phyloP scores from a whole-genome alignment of 2,113 vertebrate genomes.

The Phrynocephalus versicolor region DNA sequence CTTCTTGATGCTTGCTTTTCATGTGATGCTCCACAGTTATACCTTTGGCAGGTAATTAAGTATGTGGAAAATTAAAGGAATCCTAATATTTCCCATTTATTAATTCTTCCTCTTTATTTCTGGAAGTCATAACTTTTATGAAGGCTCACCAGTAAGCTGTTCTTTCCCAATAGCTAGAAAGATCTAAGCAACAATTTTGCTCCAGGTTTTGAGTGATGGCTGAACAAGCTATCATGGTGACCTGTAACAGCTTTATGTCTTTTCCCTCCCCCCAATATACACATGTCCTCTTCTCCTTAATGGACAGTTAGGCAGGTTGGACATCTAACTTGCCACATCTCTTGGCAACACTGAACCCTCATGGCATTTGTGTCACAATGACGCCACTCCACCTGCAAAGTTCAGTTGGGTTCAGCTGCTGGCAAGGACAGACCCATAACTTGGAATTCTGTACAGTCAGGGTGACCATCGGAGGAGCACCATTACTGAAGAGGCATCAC shows the following conservation, averaged over 20 bases:
- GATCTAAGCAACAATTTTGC: not conserved
- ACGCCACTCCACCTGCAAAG: not conserved
- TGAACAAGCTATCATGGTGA: not conserved
- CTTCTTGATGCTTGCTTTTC: not conserved
- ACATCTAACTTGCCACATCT: not conserved
- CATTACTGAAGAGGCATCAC: no score
- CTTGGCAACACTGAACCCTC: not conserved
- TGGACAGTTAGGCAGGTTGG: not conserved
- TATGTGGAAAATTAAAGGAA: not conserved
- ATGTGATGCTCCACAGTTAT: not conserved
- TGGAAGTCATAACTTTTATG: not conserved
- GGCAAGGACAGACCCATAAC: not conserved
- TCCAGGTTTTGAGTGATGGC: not conserved
- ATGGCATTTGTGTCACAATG: not conserved
- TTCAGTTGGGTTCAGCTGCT: not conserved
- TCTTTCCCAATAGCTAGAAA: no score
- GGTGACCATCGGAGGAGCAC: not conserved
- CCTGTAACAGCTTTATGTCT: not conserved
- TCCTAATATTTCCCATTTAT: no score
- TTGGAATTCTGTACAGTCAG: not conserved
- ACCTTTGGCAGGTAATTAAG: not conserved
- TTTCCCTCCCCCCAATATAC: no score
- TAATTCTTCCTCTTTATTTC: no score
- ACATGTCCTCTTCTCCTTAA: not conserved
- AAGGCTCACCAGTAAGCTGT: not conserved